Conservation (phyloP, 1,140 invertebrate species). For the Episyrphus balteatus region DNA sequence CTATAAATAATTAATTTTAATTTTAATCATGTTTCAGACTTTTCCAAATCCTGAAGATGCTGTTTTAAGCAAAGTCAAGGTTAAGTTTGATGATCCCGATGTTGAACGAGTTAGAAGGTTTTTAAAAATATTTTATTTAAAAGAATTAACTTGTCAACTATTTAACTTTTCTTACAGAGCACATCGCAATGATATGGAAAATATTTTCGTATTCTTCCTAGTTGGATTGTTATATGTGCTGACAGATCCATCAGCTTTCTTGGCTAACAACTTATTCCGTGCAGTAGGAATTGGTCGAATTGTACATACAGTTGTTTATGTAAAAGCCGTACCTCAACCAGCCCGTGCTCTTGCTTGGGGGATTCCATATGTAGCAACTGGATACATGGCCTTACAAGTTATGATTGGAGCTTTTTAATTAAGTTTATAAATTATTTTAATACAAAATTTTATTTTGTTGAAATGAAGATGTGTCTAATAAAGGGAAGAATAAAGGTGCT, state of each 20-base stretch:
- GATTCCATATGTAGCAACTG: slow-evolving; percentile 38
- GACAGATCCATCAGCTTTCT: slow-evolving; percentile 41
- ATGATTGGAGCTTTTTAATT: slow-evolving; percentile 44
- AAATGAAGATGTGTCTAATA: too few relatives aligned
- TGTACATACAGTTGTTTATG: slow-evolving; percentile 49
- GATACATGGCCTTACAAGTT: slow-evolving; percentile 43
- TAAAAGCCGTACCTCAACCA: slow-evolving; percentile 46
- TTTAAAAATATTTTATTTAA: not conserved
- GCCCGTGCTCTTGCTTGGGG: slow-evolving; percentile 43
- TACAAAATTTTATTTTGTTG: too few relatives aligned
- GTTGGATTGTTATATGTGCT: slow-evolving; percentile 48
- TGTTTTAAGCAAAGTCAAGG: slow-evolving; percentile 34
- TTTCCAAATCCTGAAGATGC: slow-evolving; percentile 49
- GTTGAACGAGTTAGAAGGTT: slow-evolving; percentile 43
- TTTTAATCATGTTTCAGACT: slow-evolving; percentile 34
- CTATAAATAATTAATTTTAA: too few relatives aligned
- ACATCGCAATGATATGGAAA: slow-evolving; percentile 60
- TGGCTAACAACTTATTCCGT: slow-evolving; percentile 49
- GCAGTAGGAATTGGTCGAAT: slow-evolving; percentile 46
- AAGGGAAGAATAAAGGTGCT: too few relatives aligned
- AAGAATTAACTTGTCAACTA: not conserved
- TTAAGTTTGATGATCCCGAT: slow-evolving; percentile 42
- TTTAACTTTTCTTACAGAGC: slow-evolving; percentile 38
- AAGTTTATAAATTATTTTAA: slow-evolving; percentile 74
- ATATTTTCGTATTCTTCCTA: slow-evolving; percentile 50